phyloP scores from a whole-genome alignment of 2,888 invertebrate species.

The Scelioninae gen. 1 region DNA sequence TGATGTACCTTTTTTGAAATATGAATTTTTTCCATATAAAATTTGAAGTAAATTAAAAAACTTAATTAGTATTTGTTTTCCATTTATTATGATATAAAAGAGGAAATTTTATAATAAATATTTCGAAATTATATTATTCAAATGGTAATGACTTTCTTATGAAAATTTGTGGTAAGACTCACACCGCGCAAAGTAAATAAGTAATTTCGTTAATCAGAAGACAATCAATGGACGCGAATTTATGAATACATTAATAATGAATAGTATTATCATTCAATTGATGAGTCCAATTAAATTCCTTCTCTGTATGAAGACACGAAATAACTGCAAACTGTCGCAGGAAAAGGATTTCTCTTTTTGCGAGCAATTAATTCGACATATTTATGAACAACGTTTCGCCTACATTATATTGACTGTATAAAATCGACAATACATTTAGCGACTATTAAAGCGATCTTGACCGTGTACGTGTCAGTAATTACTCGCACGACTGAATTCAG shows the following conservation, averaged over 20 bases:
- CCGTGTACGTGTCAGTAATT: slow-evolving; percentile 71
- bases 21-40: too few relatives aligned
- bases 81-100: too few relatives aligned
- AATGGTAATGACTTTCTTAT: too few relatives aligned
- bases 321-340: slow-evolving; percentile 49
- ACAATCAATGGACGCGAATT: slow-evolving; percentile 6
- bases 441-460: slow-evolving; percentile 71
- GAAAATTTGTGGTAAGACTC: too few relatives aligned
- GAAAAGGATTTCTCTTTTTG: slow-evolving; percentile 54
- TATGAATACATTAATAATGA: slow-evolving; percentile 11
- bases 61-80: too few relatives aligned
- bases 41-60: too few relatives aligned
- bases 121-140: too few relatives aligned
- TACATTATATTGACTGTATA: slow-evolving; percentile 68
- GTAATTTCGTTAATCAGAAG: slow-evolving; percentile 2
- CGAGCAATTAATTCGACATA: slow-evolving; percentile 65
- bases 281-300: slow-evolving; percentile 49
- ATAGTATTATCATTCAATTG: slow-evolving; percentile 29
- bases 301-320: slow-evolving; percentile 19
- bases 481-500: slow-evolving; percentile 70
- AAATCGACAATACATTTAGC: slow-evolving; percentile 70
- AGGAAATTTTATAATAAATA: too few relatives aligned
- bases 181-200: not conserved
- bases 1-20: too few relatives aligned
- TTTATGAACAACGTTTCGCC: slow-evolving; percentile 65